Conservation (phyloP, 2,113 vertebrate genomes). For the Rhabdomys dilectus region DNA sequence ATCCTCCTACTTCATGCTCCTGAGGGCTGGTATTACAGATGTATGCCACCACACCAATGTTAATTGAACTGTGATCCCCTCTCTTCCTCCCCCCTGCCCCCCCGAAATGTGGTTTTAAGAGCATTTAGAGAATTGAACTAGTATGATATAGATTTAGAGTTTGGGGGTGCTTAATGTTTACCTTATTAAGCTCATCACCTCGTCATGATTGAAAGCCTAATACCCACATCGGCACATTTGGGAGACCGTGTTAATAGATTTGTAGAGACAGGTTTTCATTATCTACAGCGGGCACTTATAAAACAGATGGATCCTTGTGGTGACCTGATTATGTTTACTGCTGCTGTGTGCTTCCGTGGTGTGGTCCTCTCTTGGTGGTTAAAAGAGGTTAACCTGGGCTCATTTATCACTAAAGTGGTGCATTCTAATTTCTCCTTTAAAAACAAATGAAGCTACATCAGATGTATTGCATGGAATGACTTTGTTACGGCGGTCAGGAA, state of each 20-base stretch:
- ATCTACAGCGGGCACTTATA: neutral
- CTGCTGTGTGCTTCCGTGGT: neutral
- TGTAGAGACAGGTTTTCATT: neutral
- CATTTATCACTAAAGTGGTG: neutral
- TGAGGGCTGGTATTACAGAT: neutral
- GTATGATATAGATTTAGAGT: neutral
- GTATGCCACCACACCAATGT: neutral
- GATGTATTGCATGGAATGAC: neutral
- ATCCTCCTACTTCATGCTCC: neutral
- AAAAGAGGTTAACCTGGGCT: neutral
- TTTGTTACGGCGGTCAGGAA: neutral
- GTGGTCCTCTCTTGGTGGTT: neutral
- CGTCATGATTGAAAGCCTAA: neutral
- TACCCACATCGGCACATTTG: neutral
- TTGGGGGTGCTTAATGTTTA: neutral
- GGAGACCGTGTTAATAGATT: neutral
- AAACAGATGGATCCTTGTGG: neutral
- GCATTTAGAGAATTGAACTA: constrained; percentile 1
- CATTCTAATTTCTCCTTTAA: neutral
- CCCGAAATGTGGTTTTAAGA: constrained; percentile 29
- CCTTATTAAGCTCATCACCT: neutral
- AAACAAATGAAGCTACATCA: neutral
- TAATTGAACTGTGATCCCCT: neutral
- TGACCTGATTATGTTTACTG: neutral
- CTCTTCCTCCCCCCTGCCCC: too few species aligned